Evolutionary conservation across 1,140 invertebrate genomes (phyloP).

Genomic region (Trachelipus rathkii): DNA sequence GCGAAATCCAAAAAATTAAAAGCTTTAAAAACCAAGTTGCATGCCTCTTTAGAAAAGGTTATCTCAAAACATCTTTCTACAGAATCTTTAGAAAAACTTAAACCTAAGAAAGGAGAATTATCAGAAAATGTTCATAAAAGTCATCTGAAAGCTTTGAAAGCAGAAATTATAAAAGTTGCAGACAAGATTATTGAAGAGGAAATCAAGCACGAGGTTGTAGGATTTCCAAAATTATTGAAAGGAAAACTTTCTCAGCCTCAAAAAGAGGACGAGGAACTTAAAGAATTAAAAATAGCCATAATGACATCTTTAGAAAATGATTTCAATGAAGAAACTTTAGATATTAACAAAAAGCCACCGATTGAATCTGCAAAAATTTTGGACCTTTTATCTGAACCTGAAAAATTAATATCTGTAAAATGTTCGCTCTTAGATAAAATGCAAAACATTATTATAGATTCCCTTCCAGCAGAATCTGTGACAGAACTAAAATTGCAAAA

Average conservation of each 20-base stretch:
- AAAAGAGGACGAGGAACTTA: no score
- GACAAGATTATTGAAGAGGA: no score
- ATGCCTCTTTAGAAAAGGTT: not conserved
- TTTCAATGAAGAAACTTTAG: no score
- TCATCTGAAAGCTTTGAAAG: not conserved
- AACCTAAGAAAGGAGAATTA: not conserved
- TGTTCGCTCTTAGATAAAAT: not conserved
- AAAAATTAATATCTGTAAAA: not conserved
- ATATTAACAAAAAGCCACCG: no score
- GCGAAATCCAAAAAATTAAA: not conserved
- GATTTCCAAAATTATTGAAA: no score
- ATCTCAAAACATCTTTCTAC: not conserved
- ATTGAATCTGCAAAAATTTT: no score
- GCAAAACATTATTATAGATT: not conserved
- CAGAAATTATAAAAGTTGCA: not conserved
- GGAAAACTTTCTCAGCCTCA: no score
- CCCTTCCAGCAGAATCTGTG: not conserved
- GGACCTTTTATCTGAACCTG: not conserved
- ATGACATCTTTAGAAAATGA: no score
- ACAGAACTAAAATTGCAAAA: not conserved
- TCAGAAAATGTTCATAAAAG: not conserved
- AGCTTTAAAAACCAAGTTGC: not conserved
- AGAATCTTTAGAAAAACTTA: not conserved
- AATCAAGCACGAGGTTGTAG: no score
- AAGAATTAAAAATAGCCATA: no score